Evolutionary conservation across 1,140 invertebrate species (phyloP), one percentile per base, ranked within the genome.

Genomic region (Ostrea denselamellosa): DNA sequence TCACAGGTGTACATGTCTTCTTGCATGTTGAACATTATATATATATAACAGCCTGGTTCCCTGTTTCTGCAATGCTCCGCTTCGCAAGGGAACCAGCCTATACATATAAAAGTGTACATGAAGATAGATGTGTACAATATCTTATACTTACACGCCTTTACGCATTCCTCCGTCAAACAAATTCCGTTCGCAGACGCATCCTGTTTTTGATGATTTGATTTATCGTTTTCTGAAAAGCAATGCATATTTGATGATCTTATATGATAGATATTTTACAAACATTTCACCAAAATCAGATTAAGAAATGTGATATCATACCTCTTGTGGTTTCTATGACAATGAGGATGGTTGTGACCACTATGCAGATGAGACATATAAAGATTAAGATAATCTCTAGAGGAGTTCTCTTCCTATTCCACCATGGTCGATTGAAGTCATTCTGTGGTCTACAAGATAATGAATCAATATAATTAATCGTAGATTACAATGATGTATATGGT

Each of bases 81-180:
- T 1, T 44, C 34, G 34, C 34, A 44, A 5, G 34, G 34, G 34
- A 44, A 44, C 34, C 34, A 44, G 34, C 2, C 34, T 44, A 44
- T 44, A 44, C 5, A 44, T 44, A 44, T 44, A 44, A 44, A 1
- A 44, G 5, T 44, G 34, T 44, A 44, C 34, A 44, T 44, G 34
- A 44, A 44, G 34, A 44, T 44, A 44, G 34, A 2, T 44, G 34
- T 5, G 34, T 44, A 44, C 34, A 44, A 44, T 44, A 5, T n/a
- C 4, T 54, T 83, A n/a, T 22, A 82, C 65, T 85, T 86, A 92
- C 92, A 91, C 87, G 92, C 91, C 90, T 90, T 91, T 2, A 92
- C 90, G 84, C 92, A 92, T 28, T 91, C 90, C 52, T 87, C 86
- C 25, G 92, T 91, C 85, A 89, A 82, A 87, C 90, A 91, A 58